A percentile compares a stretch with the other conserved stretches of the same genome.
Evolutionary conservation across 1,140 invertebrate species (phyloP).

Genomic region (Halictus rubicundus): DNA sequence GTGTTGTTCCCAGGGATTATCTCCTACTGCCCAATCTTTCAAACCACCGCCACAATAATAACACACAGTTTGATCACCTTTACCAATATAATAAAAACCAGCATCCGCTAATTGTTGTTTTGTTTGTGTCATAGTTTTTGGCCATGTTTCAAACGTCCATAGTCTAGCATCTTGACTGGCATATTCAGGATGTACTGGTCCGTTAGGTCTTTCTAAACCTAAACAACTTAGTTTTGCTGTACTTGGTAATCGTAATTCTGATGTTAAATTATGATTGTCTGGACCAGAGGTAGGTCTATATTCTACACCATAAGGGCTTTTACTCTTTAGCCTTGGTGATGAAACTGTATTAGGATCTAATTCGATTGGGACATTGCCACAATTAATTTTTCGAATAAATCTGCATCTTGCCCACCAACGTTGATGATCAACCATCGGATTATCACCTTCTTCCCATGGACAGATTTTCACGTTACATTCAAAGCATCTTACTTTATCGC

Average conservation of each 20-base stretch:
- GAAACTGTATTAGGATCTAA: no score
- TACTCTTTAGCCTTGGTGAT: no score
- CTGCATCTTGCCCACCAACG: no score
- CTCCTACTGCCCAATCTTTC: slow-evolving; percentile 92
- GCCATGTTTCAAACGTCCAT: slow-evolving; percentile 88
- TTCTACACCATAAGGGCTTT: slow-evolving; percentile 79
- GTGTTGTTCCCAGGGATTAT: slow-evolving; percentile 94
- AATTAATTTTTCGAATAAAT: no score
- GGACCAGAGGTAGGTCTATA: slow-evolving; percentile 75
- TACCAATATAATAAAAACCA: slow-evolving; percentile 95
- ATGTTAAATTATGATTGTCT: slow-evolving; percentile 62
- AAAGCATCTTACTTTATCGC: no score
- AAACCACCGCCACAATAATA: slow-evolving; percentile 93
- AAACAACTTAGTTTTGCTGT: slow-evolving; percentile 67
- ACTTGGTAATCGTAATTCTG: slow-evolving; percentile 63
- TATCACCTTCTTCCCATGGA: no score
- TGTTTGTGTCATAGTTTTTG: slow-evolving; percentile 86
- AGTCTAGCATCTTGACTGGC: slow-evolving; percentile 85
- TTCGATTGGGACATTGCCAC: no score
- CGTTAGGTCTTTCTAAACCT: slow-evolving; percentile 69
- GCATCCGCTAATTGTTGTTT: slow-evolving; percentile 90
- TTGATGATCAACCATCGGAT: no score
- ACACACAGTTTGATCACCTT: slow-evolving; percentile 91
- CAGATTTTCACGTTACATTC: no score
- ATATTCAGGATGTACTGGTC: slow-evolving; percentile 84